phyloP scores from a whole-genome alignment of 2,113 vertebrate species.

The Thamnophis sirtalis region DNA sequence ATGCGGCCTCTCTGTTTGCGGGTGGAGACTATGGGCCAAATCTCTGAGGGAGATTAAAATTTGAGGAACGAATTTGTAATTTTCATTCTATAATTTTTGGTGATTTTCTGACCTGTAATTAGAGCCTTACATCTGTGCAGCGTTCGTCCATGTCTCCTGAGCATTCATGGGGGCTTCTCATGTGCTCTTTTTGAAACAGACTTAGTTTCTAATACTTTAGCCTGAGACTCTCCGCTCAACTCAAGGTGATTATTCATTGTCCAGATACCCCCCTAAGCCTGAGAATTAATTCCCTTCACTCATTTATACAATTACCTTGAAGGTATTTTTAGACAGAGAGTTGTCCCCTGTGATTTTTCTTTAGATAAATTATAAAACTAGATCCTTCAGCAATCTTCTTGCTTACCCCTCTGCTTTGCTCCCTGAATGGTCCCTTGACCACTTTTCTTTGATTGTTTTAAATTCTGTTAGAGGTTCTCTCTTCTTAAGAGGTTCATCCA shows the following conservation, averaged over 20 bases:
- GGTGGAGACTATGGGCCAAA: background rate
- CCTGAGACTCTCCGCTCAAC: slow-evolving; percentile 30
- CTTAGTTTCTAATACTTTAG: slow-evolving; percentile 12
- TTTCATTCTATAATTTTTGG: background rate
- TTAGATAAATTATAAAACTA: slow-evolving; percentile 42
- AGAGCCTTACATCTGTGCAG: background rate
- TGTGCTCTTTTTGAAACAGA: background rate
- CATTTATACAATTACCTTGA: slow-evolving; percentile 58
- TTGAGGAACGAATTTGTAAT: background rate
- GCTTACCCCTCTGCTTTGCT: slow-evolving; percentile 23
- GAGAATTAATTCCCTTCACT: slow-evolving; percentile 58
- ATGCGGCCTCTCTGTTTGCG: background rate
- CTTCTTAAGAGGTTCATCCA: accelerated
- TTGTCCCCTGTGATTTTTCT: slow-evolving; percentile 43
- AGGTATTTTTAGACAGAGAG: slow-evolving; percentile 59
- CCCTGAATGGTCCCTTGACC: background rate
- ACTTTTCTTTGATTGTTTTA: slow-evolving; percentile 8
- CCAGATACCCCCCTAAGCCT: slow-evolving; percentile 46
- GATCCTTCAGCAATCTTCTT: slow-evolving; percentile 38
- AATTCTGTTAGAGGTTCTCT: slow-evolving; percentile 5
- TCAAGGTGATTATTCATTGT: slow-evolving; percentile 37
- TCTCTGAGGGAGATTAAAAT: background rate
- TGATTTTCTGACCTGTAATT: background rate
- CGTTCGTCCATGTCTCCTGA: background rate
- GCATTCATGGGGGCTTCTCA: background rate